Percentiles rank a stretch among this genome's conserved stretches.
phyloP scores from a whole-genome alignment of 2,113 vertebrate genomes.

The Vanacampus margaritifer region DNA sequence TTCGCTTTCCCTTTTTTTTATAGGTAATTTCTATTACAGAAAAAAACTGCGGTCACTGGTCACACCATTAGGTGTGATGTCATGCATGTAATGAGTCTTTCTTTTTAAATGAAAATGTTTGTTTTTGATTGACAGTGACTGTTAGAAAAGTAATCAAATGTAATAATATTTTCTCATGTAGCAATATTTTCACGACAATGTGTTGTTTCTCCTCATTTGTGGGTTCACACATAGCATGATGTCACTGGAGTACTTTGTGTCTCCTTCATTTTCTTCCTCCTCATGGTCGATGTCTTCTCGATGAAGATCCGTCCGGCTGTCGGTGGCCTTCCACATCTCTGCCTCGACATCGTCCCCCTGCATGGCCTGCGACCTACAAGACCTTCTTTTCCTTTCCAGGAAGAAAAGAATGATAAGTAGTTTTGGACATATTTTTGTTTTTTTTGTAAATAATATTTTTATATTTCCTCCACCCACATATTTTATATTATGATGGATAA shows the following conservation, averaged over 20 bases:
- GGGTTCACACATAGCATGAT: conserved; percentile 44
- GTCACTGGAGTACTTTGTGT: conserved; percentile 51
- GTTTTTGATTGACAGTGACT: too few species aligned
- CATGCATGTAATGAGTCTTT: too few species aligned
- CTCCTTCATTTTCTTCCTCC: conserved; percentile 18
- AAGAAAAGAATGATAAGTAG: not conserved
- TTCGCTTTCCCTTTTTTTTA: too few species aligned
- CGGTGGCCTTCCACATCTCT: conserved; percentile 57
- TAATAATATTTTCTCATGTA: too few species aligned
- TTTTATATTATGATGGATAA: too few species aligned
- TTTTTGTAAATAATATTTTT: not conserved
- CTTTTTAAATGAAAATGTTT: too few species aligned
- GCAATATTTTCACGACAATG: not conserved
- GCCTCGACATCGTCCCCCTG: conserved; percentile 50
- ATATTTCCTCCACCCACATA: too few species aligned
- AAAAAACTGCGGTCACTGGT: too few species aligned
- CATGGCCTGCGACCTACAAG: conserved; percentile 9
- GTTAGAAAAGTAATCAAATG: too few species aligned
- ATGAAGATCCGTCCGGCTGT: conserved; percentile 33
- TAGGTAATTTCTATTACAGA: too few species aligned
- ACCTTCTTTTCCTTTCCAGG: conserved; percentile 23
- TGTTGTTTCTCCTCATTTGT: not conserved
- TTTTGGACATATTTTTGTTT: too few species aligned
- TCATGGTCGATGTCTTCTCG: conserved; percentile 1
- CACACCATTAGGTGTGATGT: too few species aligned